Percentiles rank a stretch among this genome's conserved stretches.
These are phyloP conservation scores for Gordius sp. DNA, from an alignment of 2,888 invertebrate species.

Conservation along the genomic window DNA sequence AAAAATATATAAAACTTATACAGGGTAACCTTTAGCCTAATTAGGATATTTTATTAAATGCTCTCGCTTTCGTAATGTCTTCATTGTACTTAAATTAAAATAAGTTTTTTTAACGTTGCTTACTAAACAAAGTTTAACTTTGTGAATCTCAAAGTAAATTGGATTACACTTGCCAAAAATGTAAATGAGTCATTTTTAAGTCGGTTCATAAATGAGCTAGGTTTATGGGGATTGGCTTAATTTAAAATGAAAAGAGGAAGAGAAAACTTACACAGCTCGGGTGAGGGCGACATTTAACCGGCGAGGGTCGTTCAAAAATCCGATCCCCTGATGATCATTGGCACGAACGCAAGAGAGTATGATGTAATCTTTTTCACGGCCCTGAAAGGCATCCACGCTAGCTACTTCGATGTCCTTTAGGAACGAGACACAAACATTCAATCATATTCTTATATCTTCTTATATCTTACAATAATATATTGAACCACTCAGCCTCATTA, in stretches of 20 bases:
- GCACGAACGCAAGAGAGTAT: constrained; percentile 95
- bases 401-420: constrained; percentile 97
- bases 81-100: too few relatives aligned
- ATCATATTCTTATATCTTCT: neutral
- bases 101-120: too few relatives aligned
- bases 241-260: constrained; percentile 17
- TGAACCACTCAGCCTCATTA: too few relatives aligned
- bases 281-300: constrained; percentile 90
- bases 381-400: constrained; percentile 96
- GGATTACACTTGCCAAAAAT: too few relatives aligned
- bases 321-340: constrained; percentile 93
- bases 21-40: neutral
- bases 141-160: too few relatives aligned
- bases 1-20: constrained; percentile 5
- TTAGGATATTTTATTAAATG: too few relatives aligned
- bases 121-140: too few relatives aligned
- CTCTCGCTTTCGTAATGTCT: too few relatives aligned
- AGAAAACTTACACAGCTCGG: constrained; percentile 44
- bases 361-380: constrained; percentile 91
- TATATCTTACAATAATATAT: neutral
- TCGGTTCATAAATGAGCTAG: too few relatives aligned
- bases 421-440: neutral
- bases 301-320: constrained; percentile 86
- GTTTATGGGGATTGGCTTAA: neutral
- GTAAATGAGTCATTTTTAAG: too few relatives aligned